Evolutionary conservation across 30 jellyfish, hydroid and myxozoan species (phyloP), one percentile per base, ranked within the genome.

Genomic region (Mastigias papua): DNA sequence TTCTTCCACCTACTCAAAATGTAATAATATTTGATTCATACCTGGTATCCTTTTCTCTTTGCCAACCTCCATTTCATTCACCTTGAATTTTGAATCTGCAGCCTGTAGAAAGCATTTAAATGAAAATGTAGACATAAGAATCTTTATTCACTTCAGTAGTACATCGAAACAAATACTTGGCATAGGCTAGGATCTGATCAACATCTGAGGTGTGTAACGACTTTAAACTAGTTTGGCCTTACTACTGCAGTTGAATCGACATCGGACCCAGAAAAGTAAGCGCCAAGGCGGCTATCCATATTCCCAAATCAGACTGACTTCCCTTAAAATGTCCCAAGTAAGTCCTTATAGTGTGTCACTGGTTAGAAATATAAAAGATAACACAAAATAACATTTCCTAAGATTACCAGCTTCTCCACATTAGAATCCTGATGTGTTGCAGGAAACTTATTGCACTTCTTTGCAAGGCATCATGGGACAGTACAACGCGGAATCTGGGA

Each of bases 191-290:
- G 11, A n/a, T n/a, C n/a, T 37, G 54, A 11, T 3, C 54, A 37
- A 11, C 11, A 37, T 37, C 6, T 37, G 6, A 3, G 54, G 11
- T 37, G 10, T 37, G 6, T 37, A 37, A 37, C 54, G 54, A 37
- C 54, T n/a, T 3, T 31, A 34, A 30, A 32, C 33, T 32, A 32
- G 16, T 26, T 26, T 16, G 86, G 92, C 48, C 74, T 75, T 30
- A 63, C 48, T 29, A 48, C 67, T 35, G 85, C 86, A 49, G 85
- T 68, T 3, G 84, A 33, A 37, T 82, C 92, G 50, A 32, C 50
- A 35, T 82, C 95, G 0, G 95, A 86, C 3, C 78, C 84, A 5
- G 94, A 85, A 28, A 84, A 86, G 64, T 86, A 86, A 26, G 91
- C 84, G 42, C 95, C 95, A 73, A 57, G 89, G 33, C 73, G 88